A percentile compares a stretch with the other conserved stretches of the same genome.
phyloP scores from a whole-genome alignment of 1,140 invertebrate species.

The Drosophila bocqueti region DNA sequence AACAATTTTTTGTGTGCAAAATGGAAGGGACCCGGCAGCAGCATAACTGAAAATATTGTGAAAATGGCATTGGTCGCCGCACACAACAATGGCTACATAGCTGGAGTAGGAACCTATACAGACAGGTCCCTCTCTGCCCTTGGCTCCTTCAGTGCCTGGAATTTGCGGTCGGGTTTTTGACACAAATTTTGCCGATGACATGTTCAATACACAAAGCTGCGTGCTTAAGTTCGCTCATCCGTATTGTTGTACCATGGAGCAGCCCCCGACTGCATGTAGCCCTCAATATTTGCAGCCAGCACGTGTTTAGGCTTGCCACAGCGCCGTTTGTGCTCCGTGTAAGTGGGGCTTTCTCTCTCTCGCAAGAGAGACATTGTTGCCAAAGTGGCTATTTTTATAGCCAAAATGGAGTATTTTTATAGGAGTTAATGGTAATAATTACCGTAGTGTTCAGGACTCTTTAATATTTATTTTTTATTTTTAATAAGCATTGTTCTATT shows the following conservation, averaged over 20 bases:
- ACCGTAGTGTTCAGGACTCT: neutral
- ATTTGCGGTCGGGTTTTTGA: conserved; percentile 72
- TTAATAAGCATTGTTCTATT: neutral
- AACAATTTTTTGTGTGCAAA: neutral
- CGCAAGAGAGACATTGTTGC: conserved; percentile 3
- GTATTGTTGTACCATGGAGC: conserved; percentile 62
- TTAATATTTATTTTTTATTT: too few species aligned
- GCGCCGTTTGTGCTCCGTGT: conserved; percentile 12
- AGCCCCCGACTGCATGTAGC: conserved; percentile 32
- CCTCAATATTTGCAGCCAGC: conserved; percentile 62
- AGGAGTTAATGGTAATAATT: neutral
- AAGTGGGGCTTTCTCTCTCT: neutral
- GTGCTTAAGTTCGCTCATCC: conserved; percentile 72
- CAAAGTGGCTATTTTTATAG: conserved; percentile 9
- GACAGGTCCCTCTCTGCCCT: neutral
- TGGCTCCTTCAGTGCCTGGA: conserved; percentile 14
- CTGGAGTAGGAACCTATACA: conserved; percentile 20
- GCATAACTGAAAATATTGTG: conserved; percentile 74
- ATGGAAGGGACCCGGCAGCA: conserved; percentile 4
- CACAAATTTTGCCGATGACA: conserved; percentile 80
- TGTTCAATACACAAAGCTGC: conserved; percentile 82
- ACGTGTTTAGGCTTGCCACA: conserved; percentile 66
- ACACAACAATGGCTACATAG: conserved; percentile 59
- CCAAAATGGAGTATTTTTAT: neutral
- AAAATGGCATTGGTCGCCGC: conserved; percentile 59